These are phyloP conservation scores for Garra rufa DNA, from an alignment of 2,113 vertebrate species.

Conservation along the genomic window DNA sequence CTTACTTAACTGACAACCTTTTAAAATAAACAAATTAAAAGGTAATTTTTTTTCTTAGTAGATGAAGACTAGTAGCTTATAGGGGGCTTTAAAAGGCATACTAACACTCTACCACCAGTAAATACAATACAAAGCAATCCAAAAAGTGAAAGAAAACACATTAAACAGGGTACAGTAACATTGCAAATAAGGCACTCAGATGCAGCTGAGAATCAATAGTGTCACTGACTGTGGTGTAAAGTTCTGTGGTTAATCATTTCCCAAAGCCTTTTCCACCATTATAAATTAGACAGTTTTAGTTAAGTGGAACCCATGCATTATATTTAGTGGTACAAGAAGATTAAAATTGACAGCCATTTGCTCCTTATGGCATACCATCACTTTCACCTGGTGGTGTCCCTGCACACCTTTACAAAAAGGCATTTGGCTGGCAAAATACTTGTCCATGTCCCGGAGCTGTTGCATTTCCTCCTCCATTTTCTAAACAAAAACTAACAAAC, in stretches of 20 bases:
- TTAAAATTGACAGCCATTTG: background rate
- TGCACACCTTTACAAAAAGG: background rate
- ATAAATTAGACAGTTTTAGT: background rate
- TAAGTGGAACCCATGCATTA: background rate
- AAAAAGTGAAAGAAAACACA: conserved; percentile 1
- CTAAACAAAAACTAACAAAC: conserved; percentile 8
- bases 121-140: background rate
- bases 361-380: background rate
- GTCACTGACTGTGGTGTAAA: background rate
- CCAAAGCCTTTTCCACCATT: background rate
- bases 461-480: conserved; percentile 6
- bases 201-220: background rate
- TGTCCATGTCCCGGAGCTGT: background rate
- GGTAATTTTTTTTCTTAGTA: background rate
- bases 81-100: background rate
- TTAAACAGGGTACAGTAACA: too few relatives aligned
- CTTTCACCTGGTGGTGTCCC: background rate
- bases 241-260: background rate
- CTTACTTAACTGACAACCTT: background rate
- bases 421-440: background rate
- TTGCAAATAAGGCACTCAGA: background rate
- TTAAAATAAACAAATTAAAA: background rate
- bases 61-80: background rate
- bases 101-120: background rate
- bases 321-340: background rate